These are phyloP conservation scores for Paguma larvata DNA, from an alignment of 2,797 vertebrate genomes.

Conservation along the genomic window DNA sequence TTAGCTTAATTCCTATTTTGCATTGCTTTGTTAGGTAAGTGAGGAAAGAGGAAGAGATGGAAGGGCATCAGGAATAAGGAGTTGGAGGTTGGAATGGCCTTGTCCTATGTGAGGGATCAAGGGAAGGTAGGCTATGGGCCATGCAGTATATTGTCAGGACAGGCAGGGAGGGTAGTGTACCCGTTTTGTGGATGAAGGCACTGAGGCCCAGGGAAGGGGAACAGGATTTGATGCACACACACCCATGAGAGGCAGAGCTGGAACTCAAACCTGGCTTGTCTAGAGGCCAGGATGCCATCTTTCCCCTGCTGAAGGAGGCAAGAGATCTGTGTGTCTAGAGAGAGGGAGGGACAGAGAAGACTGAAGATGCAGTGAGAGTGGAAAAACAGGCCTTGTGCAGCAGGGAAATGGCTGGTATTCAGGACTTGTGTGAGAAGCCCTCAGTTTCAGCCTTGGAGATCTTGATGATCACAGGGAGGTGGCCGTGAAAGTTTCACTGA, in stretches of 20 bases:
- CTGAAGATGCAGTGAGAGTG: background rate
- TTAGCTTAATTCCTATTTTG: slow-evolving; percentile 54
- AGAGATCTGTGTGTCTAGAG: background rate
- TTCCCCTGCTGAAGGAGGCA: background rate
- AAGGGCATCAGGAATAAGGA: slow-evolving; percentile 38
- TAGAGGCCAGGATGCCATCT: background rate
- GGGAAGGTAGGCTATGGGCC: background rate
- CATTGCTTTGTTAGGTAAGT: background rate
- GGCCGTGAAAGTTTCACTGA: background rate
- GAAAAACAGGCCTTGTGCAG: background rate
- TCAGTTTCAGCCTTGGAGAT: background rate
- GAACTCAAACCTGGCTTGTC: background rate
- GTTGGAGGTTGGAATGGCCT: slow-evolving; percentile 19
- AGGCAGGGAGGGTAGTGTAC: background rate
- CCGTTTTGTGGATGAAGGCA: background rate
- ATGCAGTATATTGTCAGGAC: background rate
- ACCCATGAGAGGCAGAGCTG: background rate
- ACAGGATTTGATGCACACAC: background rate
- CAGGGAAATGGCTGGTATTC: background rate
- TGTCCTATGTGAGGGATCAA: slow-evolving; percentile 28
- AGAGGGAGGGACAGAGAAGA: background rate
- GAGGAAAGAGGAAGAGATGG: slow-evolving; percentile 25
- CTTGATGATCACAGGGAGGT: background rate
- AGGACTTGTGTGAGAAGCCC: background rate
- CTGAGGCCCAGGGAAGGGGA: background rate